phyloP scores from a whole-genome alignment of 2,797 vertebrate species.

The Tragopan temminckii region DNA sequence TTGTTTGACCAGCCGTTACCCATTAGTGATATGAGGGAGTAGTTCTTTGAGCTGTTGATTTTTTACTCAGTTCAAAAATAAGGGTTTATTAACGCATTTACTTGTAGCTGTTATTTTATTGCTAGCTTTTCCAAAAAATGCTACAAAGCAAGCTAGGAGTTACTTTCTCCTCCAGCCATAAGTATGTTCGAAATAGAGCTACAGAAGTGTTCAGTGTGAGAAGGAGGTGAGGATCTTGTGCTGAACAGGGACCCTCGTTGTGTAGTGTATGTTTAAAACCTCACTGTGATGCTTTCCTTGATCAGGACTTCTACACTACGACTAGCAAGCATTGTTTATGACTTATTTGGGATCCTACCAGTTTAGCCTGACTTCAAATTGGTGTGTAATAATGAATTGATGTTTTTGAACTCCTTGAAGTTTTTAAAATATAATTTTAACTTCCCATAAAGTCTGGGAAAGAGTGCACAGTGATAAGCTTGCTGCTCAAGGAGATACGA shows the following conservation, averaged over 20 bases:
- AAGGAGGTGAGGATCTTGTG: not conserved
- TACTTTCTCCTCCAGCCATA: not conserved
- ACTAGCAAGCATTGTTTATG: not conserved
- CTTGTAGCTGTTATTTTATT: constrained; percentile 20
- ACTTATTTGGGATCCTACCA: not conserved
- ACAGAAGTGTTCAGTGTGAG: not conserved
- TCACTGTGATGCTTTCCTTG: not conserved
- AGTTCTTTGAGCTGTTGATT: constrained; percentile 5
- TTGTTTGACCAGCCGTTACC: constrained; percentile 31
- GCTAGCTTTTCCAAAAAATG: constrained; percentile 23
- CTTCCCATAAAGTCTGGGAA: not conserved
- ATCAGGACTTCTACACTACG: not conserved
- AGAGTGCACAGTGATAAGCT: rapidly evolving
- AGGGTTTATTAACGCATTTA: not conserved
- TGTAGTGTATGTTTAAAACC: not conserved
- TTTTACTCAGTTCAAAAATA: constrained; percentile 25
- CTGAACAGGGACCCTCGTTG: not conserved
- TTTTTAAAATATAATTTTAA: not conserved
- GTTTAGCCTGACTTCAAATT: not conserved
- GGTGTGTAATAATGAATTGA: not conserved
- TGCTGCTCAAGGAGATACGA: not conserved
- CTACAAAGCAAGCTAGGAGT: not conserved
- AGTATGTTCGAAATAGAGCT: not conserved
- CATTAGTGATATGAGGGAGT: constrained; percentile 19
- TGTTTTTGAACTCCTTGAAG: not conserved